Conservation (phyloP, 53 echinoderm and acorn worm species). For the Pentamera pediparva region DNA sequence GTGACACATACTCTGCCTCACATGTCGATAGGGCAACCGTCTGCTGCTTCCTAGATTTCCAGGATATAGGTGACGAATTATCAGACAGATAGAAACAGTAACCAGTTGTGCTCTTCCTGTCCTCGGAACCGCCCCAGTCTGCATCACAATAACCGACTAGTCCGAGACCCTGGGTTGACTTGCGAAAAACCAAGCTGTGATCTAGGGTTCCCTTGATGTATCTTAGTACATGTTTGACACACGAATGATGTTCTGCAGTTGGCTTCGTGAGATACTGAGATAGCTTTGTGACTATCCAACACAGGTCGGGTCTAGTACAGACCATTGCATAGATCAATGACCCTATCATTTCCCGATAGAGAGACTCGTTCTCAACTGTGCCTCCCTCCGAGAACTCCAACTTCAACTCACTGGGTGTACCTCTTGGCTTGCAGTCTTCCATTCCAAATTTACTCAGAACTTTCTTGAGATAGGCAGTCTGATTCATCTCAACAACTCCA, state of each 20-base stretch:
- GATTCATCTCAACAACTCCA: slow-evolving; percentile 29
- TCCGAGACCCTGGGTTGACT: background rate
- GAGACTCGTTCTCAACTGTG: slow-evolving; percentile 4
- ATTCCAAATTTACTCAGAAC: slow-evolving; percentile 9
- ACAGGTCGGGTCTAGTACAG: slow-evolving; percentile 39
- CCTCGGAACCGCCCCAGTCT: slow-evolving; percentile 22
- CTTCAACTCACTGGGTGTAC: background rate
- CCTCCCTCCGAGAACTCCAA: slow-evolving; percentile 12
- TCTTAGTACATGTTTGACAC: slow-evolving; percentile 26
- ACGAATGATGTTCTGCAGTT: slow-evolving; percentile 22
- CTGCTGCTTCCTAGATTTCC: slow-evolving; percentile 20
- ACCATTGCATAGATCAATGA: slow-evolving; percentile 24
- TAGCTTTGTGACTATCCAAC: slow-evolving; percentile 33
- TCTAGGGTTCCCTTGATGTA: slow-evolving; percentile 31
- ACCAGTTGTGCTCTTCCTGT: slow-evolving; percentile 18
- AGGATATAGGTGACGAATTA: slow-evolving; percentile 8
- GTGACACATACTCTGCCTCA: slow-evolving; percentile 19
- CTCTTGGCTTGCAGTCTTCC: slow-evolving; percentile 8
- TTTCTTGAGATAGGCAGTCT: slow-evolving; percentile 19
- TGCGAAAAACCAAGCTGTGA: slow-evolving; percentile 1
- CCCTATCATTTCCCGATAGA: slow-evolving; percentile 20
- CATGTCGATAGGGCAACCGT: slow-evolving; percentile 11
- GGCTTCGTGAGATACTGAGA: slow-evolving; percentile 42
- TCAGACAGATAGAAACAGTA: slow-evolving; percentile 3
- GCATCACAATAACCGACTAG: slow-evolving; percentile 14